These are phyloP conservation scores for Platyrinchus mystaceus DNA, from an alignment of 2,797 vertebrate genomes.

Conservation along the genomic window DNA sequence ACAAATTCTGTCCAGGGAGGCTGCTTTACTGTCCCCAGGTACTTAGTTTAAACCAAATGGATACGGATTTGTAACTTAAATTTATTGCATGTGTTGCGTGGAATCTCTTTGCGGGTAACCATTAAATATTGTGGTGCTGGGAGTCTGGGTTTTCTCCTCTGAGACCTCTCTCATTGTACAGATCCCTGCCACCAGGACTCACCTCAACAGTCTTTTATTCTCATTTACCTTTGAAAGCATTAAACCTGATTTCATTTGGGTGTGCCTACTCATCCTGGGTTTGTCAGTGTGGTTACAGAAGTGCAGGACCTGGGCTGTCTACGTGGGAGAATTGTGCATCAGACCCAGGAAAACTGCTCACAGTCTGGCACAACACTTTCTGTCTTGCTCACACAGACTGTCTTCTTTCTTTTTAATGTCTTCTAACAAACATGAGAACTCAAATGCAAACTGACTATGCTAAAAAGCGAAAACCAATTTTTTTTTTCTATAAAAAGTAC, in stretches of 20 bases:
- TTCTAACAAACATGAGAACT: background rate
- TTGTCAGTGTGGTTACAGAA: background rate
- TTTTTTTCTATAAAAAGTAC: background rate
- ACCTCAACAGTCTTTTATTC: background rate
- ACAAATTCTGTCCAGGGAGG: slow-evolving; percentile 9
- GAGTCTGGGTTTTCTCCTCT: background rate
- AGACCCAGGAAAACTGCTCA: background rate
- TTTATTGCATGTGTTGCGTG: background rate
- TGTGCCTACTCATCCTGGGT: accelerated
- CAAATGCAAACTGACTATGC: background rate
- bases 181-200: background rate
- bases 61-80: background rate
- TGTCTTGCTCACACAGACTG: background rate
- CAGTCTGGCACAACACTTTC: background rate
- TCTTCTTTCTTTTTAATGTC: background rate
- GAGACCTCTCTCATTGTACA: background rate
- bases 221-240: background rate
- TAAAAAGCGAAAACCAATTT: background rate
- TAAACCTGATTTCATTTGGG: background rate
- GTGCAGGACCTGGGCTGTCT: background rate
- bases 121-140: background rate
- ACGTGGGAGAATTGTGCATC: background rate
- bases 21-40: background rate
- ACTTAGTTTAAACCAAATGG: slow-evolving; percentile 12
- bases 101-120: background rate